These are phyloP conservation scores for Phoebastria nigripes DNA, from an alignment of 2,797 vertebrate genomes.

Conservation along the genomic window DNA sequence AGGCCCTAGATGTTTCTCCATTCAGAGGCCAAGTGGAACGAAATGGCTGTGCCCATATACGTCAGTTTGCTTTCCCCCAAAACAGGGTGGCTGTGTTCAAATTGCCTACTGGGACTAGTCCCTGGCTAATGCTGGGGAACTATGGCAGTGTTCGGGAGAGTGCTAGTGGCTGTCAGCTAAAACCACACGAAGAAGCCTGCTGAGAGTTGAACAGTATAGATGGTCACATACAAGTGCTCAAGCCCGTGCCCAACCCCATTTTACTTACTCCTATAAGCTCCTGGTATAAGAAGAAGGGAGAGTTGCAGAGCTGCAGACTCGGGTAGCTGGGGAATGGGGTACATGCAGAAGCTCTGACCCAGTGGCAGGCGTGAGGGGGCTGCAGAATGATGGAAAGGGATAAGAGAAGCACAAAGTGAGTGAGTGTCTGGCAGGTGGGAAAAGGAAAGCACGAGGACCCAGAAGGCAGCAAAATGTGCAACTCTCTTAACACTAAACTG, in stretches of 20 bases:
- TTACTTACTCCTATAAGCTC: neutral
- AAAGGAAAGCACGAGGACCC: neutral
- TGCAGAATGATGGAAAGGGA: neutral
- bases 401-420: neutral
- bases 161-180: neutral
- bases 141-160: neutral
- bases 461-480: neutral
- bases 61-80: neutral
- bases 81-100: neutral
- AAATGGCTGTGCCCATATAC: neutral
- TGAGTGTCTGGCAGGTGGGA: neutral
- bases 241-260: fast-evolving
- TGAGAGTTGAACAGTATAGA: neutral
- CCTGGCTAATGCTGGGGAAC: neutral
- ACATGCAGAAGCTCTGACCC: neutral
- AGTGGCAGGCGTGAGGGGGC: neutral
- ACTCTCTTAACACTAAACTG: neutral
- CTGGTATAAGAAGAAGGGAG: neutral
- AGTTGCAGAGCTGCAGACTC: neutral
- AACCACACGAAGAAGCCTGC: neutral
- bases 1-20: neutral
- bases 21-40: neutral
- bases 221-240: neutral
- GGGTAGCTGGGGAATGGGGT: neutral
- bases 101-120: neutral